A percentile compares a stretch with the other conserved stretches of the same genome.
Conservation (phyloP, 35 echinoderm and acorn worm genomes). For the Lytechinus variegatus region DNA sequence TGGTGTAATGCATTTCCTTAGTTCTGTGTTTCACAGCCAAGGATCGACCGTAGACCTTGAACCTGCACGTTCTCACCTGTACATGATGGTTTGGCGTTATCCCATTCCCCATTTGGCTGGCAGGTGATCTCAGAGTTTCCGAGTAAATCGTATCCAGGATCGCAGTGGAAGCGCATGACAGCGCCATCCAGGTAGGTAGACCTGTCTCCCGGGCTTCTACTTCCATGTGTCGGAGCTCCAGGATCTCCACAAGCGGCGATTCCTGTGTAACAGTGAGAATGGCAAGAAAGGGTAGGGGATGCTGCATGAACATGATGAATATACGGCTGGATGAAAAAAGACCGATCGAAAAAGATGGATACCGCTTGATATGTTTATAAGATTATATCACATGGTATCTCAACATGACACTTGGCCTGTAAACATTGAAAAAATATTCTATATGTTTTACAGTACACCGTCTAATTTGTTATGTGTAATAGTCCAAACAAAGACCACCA, state of each 20-base stretch:
- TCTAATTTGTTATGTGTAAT: too few relatives aligned
- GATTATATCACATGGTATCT: too few relatives aligned
- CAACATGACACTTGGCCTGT: too few relatives aligned
- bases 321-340: too few relatives aligned
- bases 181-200: conserved; percentile 16
- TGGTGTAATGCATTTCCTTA: too few relatives aligned
- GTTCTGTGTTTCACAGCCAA: neutral
- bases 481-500: too few relatives aligned
- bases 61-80: neutral
- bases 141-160: neutral
- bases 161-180: neutral
- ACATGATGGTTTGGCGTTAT: neutral
- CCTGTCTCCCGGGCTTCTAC: neutral
- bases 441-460: too few relatives aligned
- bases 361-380: too few relatives aligned
- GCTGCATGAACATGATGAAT: too few relatives aligned
- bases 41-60: neutral
- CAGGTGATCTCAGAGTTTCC: neutral
- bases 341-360: too few relatives aligned
- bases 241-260: conserved; percentile 27
- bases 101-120: neutral
- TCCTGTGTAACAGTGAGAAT: neutral
- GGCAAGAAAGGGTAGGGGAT: too few relatives aligned
- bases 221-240: conserved; percentile 8
- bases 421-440: too few relatives aligned